Percentiles rank a stretch among this genome's conserved stretches.
phyloP scores from a whole-genome alignment of 2,797 vertebrate genomes.

The Cottoperca gobio region DNA sequence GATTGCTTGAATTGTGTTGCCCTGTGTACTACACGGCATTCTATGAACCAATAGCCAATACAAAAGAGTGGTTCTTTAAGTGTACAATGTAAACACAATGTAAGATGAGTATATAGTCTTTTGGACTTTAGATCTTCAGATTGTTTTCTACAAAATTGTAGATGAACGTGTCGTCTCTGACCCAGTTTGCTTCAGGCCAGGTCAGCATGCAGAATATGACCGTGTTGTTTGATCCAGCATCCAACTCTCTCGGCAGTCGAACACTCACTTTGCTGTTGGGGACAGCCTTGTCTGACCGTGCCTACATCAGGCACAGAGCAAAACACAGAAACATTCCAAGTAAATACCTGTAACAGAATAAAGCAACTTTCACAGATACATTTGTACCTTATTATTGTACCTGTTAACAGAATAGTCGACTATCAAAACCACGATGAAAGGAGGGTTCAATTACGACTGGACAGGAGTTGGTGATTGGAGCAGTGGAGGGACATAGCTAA shows the following conservation, averaged over 20 bases:
- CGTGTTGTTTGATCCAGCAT: neutral
- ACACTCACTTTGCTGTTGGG: neutral
- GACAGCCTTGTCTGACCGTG: fast-evolving
- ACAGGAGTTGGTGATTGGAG: no score
- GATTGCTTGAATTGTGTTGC: neutral
- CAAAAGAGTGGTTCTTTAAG: neutral
- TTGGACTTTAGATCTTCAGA: neutral
- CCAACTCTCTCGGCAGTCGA: constrained; percentile 33
- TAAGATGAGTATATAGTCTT: neutral
- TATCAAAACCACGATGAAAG: no score
- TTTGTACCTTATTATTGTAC: neutral
- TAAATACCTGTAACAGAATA: neutral
- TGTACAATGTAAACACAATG: neutral
- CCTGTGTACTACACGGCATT: neutral
- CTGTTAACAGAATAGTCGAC: no score
- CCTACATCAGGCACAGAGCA: constrained; percentile 19
- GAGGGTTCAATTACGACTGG: no score
- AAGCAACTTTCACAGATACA: neutral
- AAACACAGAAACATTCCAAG: neutral
- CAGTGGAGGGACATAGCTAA: no score
- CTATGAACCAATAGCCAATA: neutral
- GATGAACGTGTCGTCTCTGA: constrained; percentile 19
- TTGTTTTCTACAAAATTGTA: neutral
- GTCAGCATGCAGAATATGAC: constrained; percentile 61
- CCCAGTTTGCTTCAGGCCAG: neutral